Evolutionary conservation across 2,113 vertebrate genomes (phyloP), one percentile per base, ranked within the genome.

Genomic region (Strix aluco): DNA sequence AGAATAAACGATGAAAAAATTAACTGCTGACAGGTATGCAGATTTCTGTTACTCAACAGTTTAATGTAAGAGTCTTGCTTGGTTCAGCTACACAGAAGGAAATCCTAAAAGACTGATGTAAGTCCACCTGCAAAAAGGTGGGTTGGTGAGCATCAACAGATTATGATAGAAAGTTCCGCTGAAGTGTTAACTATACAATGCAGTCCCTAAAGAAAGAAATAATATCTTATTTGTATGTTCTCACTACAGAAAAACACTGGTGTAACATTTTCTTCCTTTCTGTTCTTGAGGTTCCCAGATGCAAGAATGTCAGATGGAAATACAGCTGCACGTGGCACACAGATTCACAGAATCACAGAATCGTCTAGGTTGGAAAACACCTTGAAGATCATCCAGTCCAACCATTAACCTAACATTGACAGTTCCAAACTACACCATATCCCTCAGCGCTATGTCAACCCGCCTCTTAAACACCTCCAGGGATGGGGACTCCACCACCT

Each of bases 21-120:
- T 95, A 96, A 95, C 65, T 86, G 94, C 81, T 94, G 86, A 97
- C 87, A 97, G 87, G 94, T 93, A 94, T 46, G 78, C 20, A 93
- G 77, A 86, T 93, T 89, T 96, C 61, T 79, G 25, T 90, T 81
- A 92, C 66, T 95, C 66, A 92, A 11, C 81, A 36, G 73, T 85
- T 71, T 46, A 71, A 69, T 25, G 3, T 15, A 54, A 57, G 46
- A 89, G 49, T 44, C 52, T 63, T 75, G 12, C n/a, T 82, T 72
- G 32, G 46, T 79, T 95, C 78, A 62, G 40, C 49, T 61, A 46
- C 49, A 26, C 25, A 70, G 58, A 84, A 55, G 52, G 44, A 92
- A 95, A 88, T 81, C 38, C 79, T 81, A 40, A 86, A 85, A 82
- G 62, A 36, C 25, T 42, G 36, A 49, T 73, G 40, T 54, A 66